Percentiles rank a stretch among this genome's conserved stretches.
phyloP scores from a whole-genome alignment of 2,888 invertebrate species.

The Periphyllus acericola region DNA sequence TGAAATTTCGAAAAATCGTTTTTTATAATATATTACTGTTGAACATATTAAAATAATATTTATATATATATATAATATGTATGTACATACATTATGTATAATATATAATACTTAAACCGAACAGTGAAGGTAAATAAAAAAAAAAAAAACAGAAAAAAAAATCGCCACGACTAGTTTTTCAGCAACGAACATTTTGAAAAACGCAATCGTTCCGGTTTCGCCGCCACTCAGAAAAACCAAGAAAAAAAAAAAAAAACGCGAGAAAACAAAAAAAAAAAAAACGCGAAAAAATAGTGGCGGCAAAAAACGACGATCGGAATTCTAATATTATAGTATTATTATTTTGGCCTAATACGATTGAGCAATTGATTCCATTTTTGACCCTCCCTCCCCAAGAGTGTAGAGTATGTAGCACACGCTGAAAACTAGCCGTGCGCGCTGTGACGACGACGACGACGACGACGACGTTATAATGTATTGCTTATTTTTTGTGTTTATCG shows the following conservation, averaged over 20 bases:
- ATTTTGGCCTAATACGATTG: constrained; percentile 44
- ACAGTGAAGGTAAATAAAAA: constrained; percentile 14
- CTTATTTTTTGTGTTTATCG: neutral
- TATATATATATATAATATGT: neutral
- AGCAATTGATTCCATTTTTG: constrained; percentile 58
- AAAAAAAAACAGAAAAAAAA: neutral
- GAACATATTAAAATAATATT: neutral
- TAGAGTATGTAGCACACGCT: constrained; percentile 14
- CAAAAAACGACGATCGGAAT: constrained; percentile 29
- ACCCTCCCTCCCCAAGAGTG: constrained; percentile 50
- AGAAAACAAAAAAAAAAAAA: neutral
- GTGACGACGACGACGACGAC: constrained; percentile 36
- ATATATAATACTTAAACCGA: constrained; percentile 39
- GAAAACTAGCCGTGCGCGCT: constrained; percentile 48
- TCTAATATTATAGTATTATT: constrained; percentile 25
- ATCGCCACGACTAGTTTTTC: constrained; percentile 41
- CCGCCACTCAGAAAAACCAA: neutral
- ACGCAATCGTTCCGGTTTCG: neutral
- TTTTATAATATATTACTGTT: constrained; percentile 3
- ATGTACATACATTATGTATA: neutral
- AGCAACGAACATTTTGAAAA: constrained; percentile 31
- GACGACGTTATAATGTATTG: constrained; percentile 43
- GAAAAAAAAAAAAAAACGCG: too few species aligned
- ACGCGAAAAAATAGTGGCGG: neutral
- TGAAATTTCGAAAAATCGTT: constrained; percentile 49